These are phyloP conservation scores for Heliconius aoede DNA, from an alignment of 2,888 invertebrate genomes.

Conservation along the genomic window DNA sequence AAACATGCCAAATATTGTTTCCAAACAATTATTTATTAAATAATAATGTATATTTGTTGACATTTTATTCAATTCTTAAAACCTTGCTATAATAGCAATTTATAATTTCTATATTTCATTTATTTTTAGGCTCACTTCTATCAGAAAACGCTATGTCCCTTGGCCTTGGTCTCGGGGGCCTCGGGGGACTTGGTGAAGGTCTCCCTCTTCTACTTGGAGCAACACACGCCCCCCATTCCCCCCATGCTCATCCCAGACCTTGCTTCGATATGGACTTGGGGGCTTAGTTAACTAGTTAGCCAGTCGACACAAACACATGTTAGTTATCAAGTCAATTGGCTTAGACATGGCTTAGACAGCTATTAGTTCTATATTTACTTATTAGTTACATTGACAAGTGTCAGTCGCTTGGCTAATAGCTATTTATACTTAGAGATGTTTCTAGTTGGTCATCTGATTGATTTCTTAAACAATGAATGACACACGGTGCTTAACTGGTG, in stretches of 20 bases:
- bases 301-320: background rate
- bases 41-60: background rate
- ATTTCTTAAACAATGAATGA: conserved; percentile 4
- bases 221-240: conserved; percentile 76
- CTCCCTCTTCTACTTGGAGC: conserved; percentile 70
- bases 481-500: conserved; percentile 20
- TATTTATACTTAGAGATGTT: background rate
- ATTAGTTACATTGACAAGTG: background rate
- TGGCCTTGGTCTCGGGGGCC: conserved; percentile 52
- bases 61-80: background rate
- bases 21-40: background rate
- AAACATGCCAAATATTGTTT: too few relatives aligned
- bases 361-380: background rate
- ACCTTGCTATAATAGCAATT: background rate
- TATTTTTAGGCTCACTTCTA: conserved; percentile 59
- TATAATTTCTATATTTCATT: background rate
- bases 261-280: conserved; percentile 80
- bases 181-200: conserved; percentile 56
- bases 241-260: conserved; percentile 69
- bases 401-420: background rate
- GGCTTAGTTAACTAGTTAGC: conserved; percentile 50
- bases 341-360: too few relatives aligned
- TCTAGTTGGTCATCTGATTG: background rate
- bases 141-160: conserved; percentile 50
- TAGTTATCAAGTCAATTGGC: background rate